A percentile compares a stretch with the other conserved stretches of the same genome.
Conservation (phyloP, 2,888 invertebrate species). For the Onchidella celtica region DNA sequence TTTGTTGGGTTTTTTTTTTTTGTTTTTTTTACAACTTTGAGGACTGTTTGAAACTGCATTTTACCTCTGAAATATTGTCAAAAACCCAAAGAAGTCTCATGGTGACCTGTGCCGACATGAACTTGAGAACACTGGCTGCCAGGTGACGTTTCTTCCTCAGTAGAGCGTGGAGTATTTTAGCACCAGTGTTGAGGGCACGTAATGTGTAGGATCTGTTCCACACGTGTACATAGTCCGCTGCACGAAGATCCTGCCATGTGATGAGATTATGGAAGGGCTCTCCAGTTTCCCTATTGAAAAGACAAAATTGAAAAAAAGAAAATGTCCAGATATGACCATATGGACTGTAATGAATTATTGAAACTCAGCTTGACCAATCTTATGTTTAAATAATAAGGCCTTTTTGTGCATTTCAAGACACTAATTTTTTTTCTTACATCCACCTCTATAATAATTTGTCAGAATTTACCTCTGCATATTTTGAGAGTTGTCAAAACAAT, state of each 20-base stretch:
- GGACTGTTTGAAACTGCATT: no score
- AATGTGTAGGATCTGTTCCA: constrained; percentile 90
- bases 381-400: fast-evolving
- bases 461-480: no score
- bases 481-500: no score
- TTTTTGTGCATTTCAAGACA: no score
- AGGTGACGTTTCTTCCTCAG: constrained; percentile 90
- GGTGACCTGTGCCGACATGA: constrained; percentile 92
- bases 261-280: constrained; percentile 91
- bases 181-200: constrained; percentile 85
- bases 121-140: constrained; percentile 91
- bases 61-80: constrained; percentile 86
- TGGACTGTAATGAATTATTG: no score
- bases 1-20: no score
- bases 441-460: no score
- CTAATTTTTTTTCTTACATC: no score
- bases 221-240: constrained; percentile 86
- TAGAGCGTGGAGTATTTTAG: constrained; percentile 87
- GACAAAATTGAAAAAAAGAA: not conserved
- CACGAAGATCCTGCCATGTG: constrained; percentile 94
- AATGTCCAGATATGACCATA: no score
- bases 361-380: not conserved
- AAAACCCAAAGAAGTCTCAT: constrained; percentile 90
- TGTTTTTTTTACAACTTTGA: no score
- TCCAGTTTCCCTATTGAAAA: constrained; percentile 83